Evolutionary conservation across 2,113 vertebrate species (phyloP).

Genomic region (Muntiacus muntjak): DNA sequence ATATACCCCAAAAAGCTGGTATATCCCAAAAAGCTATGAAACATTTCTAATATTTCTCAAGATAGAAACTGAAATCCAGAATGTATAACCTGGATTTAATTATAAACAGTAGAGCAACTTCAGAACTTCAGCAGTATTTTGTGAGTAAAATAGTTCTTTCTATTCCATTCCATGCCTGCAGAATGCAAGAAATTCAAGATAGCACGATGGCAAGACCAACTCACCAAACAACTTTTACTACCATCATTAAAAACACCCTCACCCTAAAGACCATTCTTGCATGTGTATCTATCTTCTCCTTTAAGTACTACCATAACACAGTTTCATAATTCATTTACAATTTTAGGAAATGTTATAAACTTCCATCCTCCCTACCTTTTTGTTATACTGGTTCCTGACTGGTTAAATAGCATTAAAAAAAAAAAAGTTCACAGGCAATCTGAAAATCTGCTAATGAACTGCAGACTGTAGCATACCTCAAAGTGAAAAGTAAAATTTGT

Average conservation of each 20-base stretch:
- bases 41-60: conserved; percentile 33
- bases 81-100: neutral
- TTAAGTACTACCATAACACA: neutral
- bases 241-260: neutral
- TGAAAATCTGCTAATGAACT: conserved; percentile 76
- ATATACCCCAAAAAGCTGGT: neutral
- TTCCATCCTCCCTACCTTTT: neutral
- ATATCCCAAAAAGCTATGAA: conserved; percentile 13
- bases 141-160: neutral
- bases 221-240: neutral
- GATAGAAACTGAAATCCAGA: conserved; percentile 19
- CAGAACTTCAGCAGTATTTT: neutral
- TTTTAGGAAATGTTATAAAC: neutral
- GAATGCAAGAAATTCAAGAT: conserved; percentile 8
- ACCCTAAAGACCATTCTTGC: neutral
- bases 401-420: neutral
- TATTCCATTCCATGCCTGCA: neutral
- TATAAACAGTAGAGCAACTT: neutral
- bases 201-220: neutral
- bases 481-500: conserved; percentile 75
- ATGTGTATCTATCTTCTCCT: neutral
- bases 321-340: conserved; percentile 26
- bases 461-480: conserved; percentile 59
- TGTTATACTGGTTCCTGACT: conserved; percentile 24
- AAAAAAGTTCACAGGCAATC: conserved; percentile 57